These are phyloP conservation scores for Drosophila yakuba DNA, from an alignment of 1,140 invertebrate genomes.

Conservation along the genomic window DNA sequence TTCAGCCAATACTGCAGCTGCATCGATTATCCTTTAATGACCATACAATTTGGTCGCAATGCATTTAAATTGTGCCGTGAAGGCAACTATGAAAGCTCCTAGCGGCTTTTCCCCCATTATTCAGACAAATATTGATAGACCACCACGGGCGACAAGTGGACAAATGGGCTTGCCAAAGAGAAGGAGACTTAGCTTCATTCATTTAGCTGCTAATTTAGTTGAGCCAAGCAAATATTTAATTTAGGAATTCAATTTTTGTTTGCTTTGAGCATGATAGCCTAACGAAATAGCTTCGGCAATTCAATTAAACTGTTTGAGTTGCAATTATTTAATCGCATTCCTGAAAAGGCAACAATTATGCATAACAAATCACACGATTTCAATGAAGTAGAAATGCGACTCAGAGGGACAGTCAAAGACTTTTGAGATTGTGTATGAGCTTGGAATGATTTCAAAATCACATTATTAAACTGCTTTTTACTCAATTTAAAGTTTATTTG, in stretches of 20 bases:
- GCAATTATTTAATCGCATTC: slow-evolving; percentile 56
- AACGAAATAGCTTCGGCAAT: slow-evolving; percentile 49
- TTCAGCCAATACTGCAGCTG: slow-evolving; percentile 6
- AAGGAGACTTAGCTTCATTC: slow-evolving; percentile 23
- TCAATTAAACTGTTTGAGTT: slow-evolving; percentile 55
- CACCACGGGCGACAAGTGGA: neutral
- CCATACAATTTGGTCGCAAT: slow-evolving; percentile 27
- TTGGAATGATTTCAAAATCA: neutral
- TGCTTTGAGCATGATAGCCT: slow-evolving; percentile 48
- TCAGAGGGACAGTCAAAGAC: slow-evolving; percentile 9
- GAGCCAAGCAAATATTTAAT: slow-evolving; percentile 48
- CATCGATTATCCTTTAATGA: slow-evolving; percentile 66
- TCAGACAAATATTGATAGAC: slow-evolving; percentile 33
- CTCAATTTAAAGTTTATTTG: neutral
- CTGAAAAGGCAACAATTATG: slow-evolving; percentile 39
- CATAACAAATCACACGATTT: slow-evolving; percentile 34
- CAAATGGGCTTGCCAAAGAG: neutral
- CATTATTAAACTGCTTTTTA: neutral
- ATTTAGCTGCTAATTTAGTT: slow-evolving; percentile 51
- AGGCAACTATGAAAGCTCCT: slow-evolving; percentile 23
- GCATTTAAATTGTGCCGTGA: slow-evolving; percentile 47
- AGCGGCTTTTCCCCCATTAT: slow-evolving; percentile 39
- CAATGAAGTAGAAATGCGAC: slow-evolving; percentile 19
- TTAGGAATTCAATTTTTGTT: slow-evolving; percentile 46
- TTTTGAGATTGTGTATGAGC: neutral